Evolutionary conservation across 2,113 vertebrate species (phyloP).

Genomic region (Polypterus senegalus): DNA sequence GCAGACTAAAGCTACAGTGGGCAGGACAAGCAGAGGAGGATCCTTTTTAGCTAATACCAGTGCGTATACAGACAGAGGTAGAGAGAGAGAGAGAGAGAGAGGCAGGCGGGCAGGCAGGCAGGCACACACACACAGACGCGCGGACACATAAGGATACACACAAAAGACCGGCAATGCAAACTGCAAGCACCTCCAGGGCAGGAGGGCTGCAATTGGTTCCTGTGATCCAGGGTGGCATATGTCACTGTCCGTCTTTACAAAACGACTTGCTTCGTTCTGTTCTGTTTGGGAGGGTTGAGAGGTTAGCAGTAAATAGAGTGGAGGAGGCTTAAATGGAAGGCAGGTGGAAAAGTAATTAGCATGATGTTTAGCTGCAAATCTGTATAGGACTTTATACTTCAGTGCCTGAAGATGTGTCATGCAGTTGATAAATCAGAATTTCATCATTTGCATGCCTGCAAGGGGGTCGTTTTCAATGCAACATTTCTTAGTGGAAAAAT

Average conservation of each 20-base stretch:
- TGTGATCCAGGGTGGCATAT: constrained; percentile 11
- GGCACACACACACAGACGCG: constrained; percentile 25
- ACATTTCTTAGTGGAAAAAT: too few species aligned
- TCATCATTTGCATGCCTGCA: neutral
- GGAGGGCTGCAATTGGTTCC: constrained; percentile 7
- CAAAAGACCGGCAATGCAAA: constrained; percentile 11
- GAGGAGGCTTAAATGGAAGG: constrained; percentile 1
- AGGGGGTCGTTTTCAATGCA: too few species aligned
- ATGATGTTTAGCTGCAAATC: constrained; percentile 2
- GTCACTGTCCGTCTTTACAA: constrained; percentile 11
- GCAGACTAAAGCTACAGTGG: constrained; percentile 45
- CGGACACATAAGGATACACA: constrained; percentile 15
- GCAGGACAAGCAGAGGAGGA: constrained; percentile 39
- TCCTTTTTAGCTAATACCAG: constrained; percentile 35
- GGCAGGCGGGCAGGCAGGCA: too few species aligned
- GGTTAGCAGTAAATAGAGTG: constrained; percentile 1
- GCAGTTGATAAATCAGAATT: neutral
- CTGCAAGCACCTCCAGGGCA: constrained; percentile 1
- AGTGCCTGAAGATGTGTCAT: neutral
- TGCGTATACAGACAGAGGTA: constrained; percentile 9
- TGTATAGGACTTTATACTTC: neutral
- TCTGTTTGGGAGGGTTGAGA: neutral
- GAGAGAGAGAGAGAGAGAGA: too few species aligned
- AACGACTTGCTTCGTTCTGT: constrained; percentile 10
- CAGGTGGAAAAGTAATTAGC: constrained; percentile 14